These are phyloP conservation scores for Orientallactaga sibirica DNA, from an alignment of 2,797 vertebrate species.

Conservation along the genomic window DNA sequence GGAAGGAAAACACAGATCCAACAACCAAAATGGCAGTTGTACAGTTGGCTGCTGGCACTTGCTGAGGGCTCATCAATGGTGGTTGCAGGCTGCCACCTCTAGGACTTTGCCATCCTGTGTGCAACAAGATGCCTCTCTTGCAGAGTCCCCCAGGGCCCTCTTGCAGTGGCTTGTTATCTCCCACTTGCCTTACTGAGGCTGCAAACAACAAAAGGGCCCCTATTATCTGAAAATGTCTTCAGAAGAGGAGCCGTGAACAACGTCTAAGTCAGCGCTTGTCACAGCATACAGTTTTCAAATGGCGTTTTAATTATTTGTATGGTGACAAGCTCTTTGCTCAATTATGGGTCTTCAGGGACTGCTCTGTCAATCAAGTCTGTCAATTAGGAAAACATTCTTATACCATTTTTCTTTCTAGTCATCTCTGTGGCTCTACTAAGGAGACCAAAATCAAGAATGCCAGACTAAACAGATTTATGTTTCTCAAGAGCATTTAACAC, in stretches of 20 bases:
- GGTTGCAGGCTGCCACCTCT: background rate
- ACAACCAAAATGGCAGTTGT: background rate
- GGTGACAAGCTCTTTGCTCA: conserved; percentile 72
- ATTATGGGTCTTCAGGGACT: conserved; percentile 25
- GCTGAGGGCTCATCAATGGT: accelerated
- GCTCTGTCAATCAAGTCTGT: conserved; percentile 60
- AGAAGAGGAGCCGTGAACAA: background rate
- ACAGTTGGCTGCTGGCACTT: background rate
- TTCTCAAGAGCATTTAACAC: background rate
- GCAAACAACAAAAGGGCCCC: background rate
- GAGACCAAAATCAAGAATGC: background rate
- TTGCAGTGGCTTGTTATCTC: accelerated
- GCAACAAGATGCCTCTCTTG: background rate
- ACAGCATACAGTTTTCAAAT: background rate
- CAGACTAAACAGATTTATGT: background rate
- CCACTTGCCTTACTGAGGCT: background rate
- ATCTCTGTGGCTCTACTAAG: background rate
- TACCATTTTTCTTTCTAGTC: background rate
- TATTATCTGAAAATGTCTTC: background rate
- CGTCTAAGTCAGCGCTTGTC: background rate
- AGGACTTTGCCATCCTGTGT: accelerated
- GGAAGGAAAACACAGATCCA: background rate
- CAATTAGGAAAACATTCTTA: conserved; percentile 42
- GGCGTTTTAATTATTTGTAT: conserved; percentile 52
- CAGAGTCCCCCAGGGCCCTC: background rate